Evolutionary conservation across 2,888 invertebrate genomes (phyloP).

Genomic region (Dicranocentrus wangi): DNA sequence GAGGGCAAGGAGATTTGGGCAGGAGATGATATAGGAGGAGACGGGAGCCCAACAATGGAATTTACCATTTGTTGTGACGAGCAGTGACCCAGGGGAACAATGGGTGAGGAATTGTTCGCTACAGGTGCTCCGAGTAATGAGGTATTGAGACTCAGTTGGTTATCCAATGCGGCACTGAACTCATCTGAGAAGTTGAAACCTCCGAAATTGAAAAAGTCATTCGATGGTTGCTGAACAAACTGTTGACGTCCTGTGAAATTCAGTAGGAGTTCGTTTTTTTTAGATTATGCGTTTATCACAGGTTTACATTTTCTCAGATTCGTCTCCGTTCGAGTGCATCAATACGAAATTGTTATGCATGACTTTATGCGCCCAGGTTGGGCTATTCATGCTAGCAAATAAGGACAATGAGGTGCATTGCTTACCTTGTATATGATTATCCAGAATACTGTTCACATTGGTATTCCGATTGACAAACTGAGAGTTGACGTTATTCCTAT

Average conservation of each 20-base stretch:
- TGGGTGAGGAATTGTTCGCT: constrained; percentile 62
- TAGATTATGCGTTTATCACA: no score
- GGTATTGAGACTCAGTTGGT: constrained; percentile 72
- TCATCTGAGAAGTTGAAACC: constrained; percentile 73
- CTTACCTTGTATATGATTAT: constrained; percentile 70
- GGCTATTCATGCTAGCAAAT: neutral
- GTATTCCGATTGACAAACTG: constrained; percentile 64
- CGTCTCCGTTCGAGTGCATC: no score
- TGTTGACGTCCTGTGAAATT: constrained; percentile 70
- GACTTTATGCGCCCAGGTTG: no score
- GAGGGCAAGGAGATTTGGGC: constrained; percentile 69
- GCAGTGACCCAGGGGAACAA: constrained; percentile 66
- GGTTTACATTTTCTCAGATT: no score
- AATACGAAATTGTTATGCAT: no score
- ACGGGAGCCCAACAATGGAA: constrained; percentile 71
- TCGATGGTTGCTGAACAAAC: constrained; percentile 71
- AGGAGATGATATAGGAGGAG: constrained; percentile 67
- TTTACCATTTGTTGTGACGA: constrained; percentile 73
- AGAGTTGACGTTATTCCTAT: constrained; percentile 73
- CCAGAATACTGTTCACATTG: constrained; percentile 69
- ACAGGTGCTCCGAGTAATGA: constrained; percentile 69
- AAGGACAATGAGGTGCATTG: neutral
- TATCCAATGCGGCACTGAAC: constrained; percentile 73
- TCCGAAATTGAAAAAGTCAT: constrained; percentile 73
- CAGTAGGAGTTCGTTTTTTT: neutral